These are phyloP conservation scores for Zaprionus nigranus DNA, from an alignment of 1,140 invertebrate genomes.

Conservation along the genomic window DNA sequence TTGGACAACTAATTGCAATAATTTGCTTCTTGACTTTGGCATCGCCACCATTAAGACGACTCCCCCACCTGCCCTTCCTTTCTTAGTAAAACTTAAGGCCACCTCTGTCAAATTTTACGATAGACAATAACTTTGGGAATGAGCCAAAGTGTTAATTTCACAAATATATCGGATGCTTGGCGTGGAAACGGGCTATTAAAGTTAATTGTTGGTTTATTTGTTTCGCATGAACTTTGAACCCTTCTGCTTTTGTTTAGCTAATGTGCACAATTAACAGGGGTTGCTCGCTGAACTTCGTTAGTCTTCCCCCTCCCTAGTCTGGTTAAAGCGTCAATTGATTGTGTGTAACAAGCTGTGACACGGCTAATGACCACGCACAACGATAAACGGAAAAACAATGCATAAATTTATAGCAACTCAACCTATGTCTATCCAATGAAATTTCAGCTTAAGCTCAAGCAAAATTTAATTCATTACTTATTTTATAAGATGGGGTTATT, in stretches of 20 bases:
- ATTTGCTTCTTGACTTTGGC: conserved; percentile 50
- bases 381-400: conserved; percentile 1
- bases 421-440: not conserved
- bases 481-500: not conserved
- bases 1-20: conserved; percentile 72
- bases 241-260: conserved; percentile 45
- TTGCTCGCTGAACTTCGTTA: conserved; percentile 20
- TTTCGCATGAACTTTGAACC: conserved; percentile 77
- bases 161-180: conserved; percentile 50
- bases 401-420: conserved; percentile 3
- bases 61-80: not conserved
- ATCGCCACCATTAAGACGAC: conserved; percentile 6
- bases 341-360: conserved; percentile 44
- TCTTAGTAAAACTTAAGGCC: not conserved
- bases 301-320: not conserved
- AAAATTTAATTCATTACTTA: not conserved
- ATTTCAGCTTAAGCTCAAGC: not conserved
- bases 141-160: conserved; percentile 74
- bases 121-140: conserved; percentile 37
- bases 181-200: conserved; percentile 61
- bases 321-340: conserved; percentile 37
- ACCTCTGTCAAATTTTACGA: conserved; percentile 49
- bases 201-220: conserved; percentile 79
- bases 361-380: conserved; percentile 8
- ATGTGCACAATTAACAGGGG: conserved; percentile 60